Evolutionary conservation across 92 coral and sea anemone species (phyloP).

Genomic region (Palythoa caribaeorum): DNA sequence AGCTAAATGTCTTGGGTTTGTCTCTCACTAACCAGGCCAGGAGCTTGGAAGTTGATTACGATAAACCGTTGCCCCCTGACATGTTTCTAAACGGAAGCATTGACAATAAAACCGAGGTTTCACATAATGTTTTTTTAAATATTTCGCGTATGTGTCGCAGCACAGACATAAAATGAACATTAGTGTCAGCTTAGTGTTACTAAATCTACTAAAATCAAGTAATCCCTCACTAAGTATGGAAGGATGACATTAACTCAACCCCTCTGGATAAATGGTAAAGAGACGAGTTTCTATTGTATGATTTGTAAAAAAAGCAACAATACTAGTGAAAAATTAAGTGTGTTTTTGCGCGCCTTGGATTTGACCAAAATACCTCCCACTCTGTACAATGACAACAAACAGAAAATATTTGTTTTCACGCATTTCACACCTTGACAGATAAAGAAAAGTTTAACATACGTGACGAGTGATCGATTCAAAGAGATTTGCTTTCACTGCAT

Average conservation of each 20-base stretch:
- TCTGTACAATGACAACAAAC: conserved; percentile 22
- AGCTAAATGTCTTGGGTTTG: conserved; percentile 14
- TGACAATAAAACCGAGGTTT: background rate
- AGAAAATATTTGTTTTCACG: conserved; percentile 31
- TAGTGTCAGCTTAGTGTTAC: background rate
- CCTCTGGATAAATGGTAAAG: background rate
- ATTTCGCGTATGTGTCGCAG: conserved; percentile 8
- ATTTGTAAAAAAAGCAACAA: conserved; percentile 15
- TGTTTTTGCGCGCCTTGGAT: too few relatives aligned
- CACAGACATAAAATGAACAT: conserved; percentile 1
- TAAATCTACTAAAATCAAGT: conserved; percentile 22
- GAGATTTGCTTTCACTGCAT: conserved; percentile 25
- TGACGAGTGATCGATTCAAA: conserved; percentile 27
- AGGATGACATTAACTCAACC: background rate
- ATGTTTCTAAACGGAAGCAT: background rate
- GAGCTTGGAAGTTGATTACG: background rate
- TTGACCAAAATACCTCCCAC: background rate
- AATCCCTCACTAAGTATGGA: conserved; percentile 17
- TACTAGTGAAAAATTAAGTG: background rate
- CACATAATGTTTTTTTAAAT: conserved; percentile 12
- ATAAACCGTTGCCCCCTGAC: conserved; percentile 29
- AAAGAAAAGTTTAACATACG: conserved; percentile 12
- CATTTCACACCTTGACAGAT: conserved; percentile 44
- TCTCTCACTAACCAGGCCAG: conserved; percentile 18
- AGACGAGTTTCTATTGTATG: background rate